Conservation (phyloP, 2,113 vertebrate genomes). For the Anolis carolinensis region DNA sequence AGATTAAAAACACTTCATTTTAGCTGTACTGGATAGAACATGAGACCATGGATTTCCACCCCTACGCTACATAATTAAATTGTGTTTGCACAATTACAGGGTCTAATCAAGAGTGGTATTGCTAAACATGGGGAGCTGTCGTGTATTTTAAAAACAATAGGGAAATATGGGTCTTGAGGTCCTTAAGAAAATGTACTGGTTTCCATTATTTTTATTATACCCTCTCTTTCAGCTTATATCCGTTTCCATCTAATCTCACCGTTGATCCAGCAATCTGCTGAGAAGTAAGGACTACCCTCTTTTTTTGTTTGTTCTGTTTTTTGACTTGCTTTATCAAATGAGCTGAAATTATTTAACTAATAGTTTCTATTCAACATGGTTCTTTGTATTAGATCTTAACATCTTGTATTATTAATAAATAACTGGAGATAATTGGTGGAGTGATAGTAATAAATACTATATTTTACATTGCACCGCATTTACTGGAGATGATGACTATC, state of each 20-base stretch:
- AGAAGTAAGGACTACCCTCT: slow-evolving; percentile 83
- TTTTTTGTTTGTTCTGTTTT: slow-evolving; percentile 25
- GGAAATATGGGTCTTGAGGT: not conserved
- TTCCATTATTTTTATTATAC: slow-evolving; percentile 36
- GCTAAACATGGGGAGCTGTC: not conserved
- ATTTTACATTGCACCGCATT: not conserved
- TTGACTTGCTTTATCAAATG: slow-evolving; percentile 18
- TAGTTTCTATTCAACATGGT: slow-evolving; percentile 25
- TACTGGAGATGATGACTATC: not conserved
- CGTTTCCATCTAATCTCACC: slow-evolving; percentile 94
- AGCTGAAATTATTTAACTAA: not conserved
- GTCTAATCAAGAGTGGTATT: not conserved
- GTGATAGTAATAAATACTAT: not conserved
- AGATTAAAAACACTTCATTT: not conserved
- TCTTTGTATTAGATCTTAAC: not conserved
- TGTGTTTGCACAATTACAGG: not conserved
- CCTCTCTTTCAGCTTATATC: slow-evolving; percentile 83
- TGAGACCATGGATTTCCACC: not conserved
- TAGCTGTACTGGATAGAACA: not conserved
- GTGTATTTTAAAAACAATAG: not conserved
- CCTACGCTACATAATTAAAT: not conserved
- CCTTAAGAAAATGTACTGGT: not conserved
- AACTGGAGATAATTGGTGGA: not conserved
- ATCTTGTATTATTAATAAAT: not conserved
- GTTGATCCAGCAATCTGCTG: slow-evolving; percentile 89